These are phyloP conservation scores for Barypeithes pellucidus DNA, from an alignment of 2,888 invertebrate species.

Conservation along the genomic window DNA sequence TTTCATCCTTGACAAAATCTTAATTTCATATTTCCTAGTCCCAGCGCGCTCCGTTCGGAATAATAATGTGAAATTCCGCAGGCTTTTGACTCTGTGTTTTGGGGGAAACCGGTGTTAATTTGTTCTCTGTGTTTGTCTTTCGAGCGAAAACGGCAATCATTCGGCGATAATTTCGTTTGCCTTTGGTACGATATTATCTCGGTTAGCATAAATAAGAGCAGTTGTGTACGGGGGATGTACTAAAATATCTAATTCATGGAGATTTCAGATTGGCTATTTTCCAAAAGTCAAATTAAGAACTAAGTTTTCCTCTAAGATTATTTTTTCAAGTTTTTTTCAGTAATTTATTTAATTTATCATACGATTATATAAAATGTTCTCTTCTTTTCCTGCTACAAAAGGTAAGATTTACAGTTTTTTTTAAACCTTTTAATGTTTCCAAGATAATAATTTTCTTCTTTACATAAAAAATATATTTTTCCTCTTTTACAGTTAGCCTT, in stretches of 20 bases:
- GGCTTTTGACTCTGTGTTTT: constrained; percentile 36
- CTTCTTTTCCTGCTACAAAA: too few species aligned
- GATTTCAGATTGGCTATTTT: too few species aligned
- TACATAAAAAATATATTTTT: too few species aligned
- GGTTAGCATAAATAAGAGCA: constrained; percentile 23
- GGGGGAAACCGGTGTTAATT: constrained; percentile 38
- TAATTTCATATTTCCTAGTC: constrained; percentile 48
- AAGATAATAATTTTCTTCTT: too few species aligned
- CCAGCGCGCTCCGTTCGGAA: constrained; percentile 24
- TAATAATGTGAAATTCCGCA: constrained; percentile 44
- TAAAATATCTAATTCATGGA: neutral
- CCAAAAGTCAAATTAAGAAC: too few species aligned
- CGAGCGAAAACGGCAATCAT: constrained; percentile 30
- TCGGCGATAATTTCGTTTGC: constrained; percentile 24
- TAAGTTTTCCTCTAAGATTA: too few species aligned
- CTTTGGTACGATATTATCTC: constrained; percentile 20
- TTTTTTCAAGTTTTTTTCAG: too few species aligned
- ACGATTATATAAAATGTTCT: too few species aligned
- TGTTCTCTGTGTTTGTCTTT: constrained; percentile 38
- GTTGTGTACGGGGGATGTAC: neutral
- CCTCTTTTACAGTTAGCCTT: too few species aligned
- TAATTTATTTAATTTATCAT: too few species aligned
- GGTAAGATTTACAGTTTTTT: too few species aligned
- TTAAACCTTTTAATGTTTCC: too few species aligned
- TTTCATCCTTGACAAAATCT: constrained; percentile 48